These are phyloP conservation scores for Bactericera cockerelli DNA, from an alignment of 1,140 invertebrate species.

Conservation along the genomic window DNA sequence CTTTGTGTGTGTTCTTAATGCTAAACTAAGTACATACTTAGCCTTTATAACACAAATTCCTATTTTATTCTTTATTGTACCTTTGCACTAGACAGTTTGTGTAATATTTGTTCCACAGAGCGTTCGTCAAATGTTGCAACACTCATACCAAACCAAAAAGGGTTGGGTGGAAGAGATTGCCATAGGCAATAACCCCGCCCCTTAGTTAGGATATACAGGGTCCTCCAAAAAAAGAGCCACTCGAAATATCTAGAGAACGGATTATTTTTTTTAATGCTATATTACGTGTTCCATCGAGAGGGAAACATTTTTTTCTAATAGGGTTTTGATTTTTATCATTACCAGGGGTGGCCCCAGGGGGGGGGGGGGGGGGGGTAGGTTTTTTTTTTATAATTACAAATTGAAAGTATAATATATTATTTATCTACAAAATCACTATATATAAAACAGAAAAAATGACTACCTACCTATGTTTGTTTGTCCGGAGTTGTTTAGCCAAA, in stretches of 20 bases:
- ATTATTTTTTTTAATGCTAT: too few species aligned
- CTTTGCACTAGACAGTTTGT: conserved; percentile 5
- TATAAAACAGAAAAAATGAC: too few species aligned
- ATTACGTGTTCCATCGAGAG: too few species aligned
- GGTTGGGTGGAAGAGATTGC: too few species aligned
- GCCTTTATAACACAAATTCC: conserved; percentile 7
- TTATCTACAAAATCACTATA: background rate
- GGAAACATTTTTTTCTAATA: too few species aligned
- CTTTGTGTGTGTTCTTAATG: conserved; percentile 5
- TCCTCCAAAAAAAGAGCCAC: too few species aligned
- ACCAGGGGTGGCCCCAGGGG: too few species aligned
- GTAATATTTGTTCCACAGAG: background rate
- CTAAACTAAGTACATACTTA: conserved; percentile 6
- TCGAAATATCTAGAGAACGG: too few species aligned
- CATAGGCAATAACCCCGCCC: too few species aligned
- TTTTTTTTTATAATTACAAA: background rate
- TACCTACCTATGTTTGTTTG: too few species aligned
- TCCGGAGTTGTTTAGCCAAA: too few species aligned
- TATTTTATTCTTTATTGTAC: conserved; percentile 5
- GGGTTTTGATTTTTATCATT: too few species aligned
- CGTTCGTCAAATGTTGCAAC: background rate
- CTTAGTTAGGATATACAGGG: background rate
- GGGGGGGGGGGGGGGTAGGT: background rate
- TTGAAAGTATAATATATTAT: background rate
- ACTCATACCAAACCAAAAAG: background rate